These are phyloP conservation scores for Halcyon leucocephala DNA, from an alignment of 2,797 vertebrate species.

Conservation along the genomic window DNA sequence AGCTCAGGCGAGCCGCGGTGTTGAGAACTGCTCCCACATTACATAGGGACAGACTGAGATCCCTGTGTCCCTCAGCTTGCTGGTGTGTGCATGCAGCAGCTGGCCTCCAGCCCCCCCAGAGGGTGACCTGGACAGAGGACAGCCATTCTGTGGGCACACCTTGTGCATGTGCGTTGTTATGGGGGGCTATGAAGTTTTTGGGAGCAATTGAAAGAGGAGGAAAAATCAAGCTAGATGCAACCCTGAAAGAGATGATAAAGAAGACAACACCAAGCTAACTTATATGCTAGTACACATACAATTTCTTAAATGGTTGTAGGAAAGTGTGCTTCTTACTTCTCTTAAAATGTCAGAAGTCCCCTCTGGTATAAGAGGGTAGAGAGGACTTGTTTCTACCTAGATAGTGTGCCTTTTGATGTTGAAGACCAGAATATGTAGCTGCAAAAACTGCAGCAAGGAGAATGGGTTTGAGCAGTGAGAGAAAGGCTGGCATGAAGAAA, in stretches of 20 bases:
- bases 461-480: neutral
- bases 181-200: neutral
- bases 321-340: neutral
- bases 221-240: neutral
- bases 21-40: rapidly evolving
- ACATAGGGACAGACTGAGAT: neutral
- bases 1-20: rapidly evolving
- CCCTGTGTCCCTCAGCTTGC: rapidly evolving
- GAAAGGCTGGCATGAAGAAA: neutral
- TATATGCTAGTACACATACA: neutral
- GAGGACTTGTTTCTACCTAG: neutral
- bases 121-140: neutral
- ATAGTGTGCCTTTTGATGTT: neutral
- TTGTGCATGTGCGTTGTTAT: rapidly evolving
- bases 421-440: neutral
- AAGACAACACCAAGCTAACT: neutral
- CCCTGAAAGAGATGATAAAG: neutral
- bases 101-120: neutral
- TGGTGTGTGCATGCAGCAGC: neutral
- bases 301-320: neutral
- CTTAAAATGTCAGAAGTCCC: neutral
- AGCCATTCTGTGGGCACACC: rapidly evolving
- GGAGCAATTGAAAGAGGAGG: neutral
- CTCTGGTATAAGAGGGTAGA: neutral
- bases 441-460: neutral